Conservation (phyloP, 2,888 invertebrate species). For the Exephanes ischioxanthus region DNA sequence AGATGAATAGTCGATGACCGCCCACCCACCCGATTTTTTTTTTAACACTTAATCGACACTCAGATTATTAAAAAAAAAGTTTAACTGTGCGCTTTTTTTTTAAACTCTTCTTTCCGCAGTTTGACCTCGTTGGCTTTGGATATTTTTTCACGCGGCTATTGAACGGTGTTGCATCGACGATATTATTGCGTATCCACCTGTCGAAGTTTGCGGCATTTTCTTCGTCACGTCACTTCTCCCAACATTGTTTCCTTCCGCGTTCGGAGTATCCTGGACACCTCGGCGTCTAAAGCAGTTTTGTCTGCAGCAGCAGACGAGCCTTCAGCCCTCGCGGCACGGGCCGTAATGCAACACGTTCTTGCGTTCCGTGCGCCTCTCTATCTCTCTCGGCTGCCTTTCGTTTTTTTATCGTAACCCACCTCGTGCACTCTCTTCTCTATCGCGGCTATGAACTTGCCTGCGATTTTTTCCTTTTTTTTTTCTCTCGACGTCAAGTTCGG, state of each 20-base stretch:
- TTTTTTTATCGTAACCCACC: conserved; percentile 4
- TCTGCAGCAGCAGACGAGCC: neutral
- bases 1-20: conserved; percentile 28
- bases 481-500: neutral
- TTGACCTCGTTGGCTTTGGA: neutral
- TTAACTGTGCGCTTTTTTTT: neutral
- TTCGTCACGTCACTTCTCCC: conserved; percentile 80
- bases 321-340: conserved; percentile 6
- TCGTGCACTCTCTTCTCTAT: neutral
- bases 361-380: neutral
- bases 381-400: neutral
- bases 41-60: conserved; percentile 1
- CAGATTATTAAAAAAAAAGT: neutral
- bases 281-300: neutral
- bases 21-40: conserved; percentile 57
- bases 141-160: neutral
- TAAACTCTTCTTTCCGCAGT: neutral
- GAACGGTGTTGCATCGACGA: neutral
- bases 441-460: neutral
- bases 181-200: conserved; percentile 32
- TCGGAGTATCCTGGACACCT: neutral
- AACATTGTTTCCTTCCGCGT: conserved; percentile 75
- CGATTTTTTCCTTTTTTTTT: neutral
- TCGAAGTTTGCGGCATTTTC: conserved; percentile 64
- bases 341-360: neutral